phyloP scores from a whole-genome alignment of 2,113 vertebrate genomes.

The Chlorocebus sabaeus region DNA sequence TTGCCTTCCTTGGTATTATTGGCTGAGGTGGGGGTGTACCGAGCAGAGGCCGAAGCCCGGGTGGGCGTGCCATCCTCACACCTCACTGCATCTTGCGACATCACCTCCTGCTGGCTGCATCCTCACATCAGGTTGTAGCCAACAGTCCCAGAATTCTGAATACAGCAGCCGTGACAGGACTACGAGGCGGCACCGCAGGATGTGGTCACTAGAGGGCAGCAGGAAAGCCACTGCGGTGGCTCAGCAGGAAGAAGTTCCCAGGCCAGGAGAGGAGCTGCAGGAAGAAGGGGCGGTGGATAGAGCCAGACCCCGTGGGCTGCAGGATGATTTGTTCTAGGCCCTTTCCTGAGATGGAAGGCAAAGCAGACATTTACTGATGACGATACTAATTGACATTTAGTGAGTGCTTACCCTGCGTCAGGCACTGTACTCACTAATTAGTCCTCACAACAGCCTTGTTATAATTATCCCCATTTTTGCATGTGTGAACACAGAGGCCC shows the following conservation, averaged over 20 bases:
- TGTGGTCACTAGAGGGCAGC: slow-evolving; percentile 77
- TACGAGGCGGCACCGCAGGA: slow-evolving; percentile 21
- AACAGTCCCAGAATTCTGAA: not conserved
- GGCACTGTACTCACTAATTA: not conserved
- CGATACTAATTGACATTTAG: not conserved
- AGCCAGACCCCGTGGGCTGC: not conserved
- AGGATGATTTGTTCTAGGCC: not conserved
- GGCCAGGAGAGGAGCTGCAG: too few species aligned
- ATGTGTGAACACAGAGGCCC: not conserved
- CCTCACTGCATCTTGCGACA: not conserved
- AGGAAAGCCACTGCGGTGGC: slow-evolving; percentile 28
- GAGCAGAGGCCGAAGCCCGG: not conserved
- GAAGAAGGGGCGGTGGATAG: not conserved
- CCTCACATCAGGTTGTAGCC: not conserved
- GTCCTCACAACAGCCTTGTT: not conserved
- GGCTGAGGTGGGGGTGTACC: not conserved
- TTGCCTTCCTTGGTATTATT: too few species aligned
- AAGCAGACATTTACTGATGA: not conserved
- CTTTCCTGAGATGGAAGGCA: not conserved
- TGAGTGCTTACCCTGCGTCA: not conserved
- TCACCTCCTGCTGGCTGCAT: not conserved
- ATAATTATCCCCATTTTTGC: not conserved
- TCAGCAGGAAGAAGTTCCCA: rapidly evolving
- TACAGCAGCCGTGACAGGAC: not conserved
- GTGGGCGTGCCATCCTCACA: not conserved